Base-by-base conservation (phyloP, 2,797 vertebrate species). In the Diceros bicornis region DNA sequence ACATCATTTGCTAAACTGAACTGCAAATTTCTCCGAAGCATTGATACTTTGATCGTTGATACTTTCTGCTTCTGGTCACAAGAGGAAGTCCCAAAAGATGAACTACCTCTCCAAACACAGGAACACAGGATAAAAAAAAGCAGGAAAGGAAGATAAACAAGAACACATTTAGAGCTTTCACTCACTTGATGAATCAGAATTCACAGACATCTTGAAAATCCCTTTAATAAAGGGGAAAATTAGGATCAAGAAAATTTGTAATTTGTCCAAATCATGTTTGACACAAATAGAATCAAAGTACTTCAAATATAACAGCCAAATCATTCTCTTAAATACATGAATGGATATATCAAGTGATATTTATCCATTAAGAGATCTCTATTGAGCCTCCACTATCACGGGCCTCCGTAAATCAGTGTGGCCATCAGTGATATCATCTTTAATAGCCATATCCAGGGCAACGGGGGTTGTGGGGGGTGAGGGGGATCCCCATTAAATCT, bases 191-290 rank as follows among this genome's bases (percentile, higher is more conserved):
- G 41, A 94, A 79, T 91, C 32, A 47, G 37, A 84, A 84, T 96
- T 72, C 50, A 68, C 25, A 96, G 94, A 81, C 5, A 17, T 55
- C 50, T 81, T 93, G 10, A 88, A 50, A 83, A 55, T 75, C 25
- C 5, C 44, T 95, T 91, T 88, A 97, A 61, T 57, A 84, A 94
- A 78, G 20, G 8, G 44, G 9, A 91, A 77, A 77, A 68, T 61
- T 44, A 47, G 10, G 1, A 57, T 59, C 7, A 21, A 89, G 52
- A 94, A 94, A 92, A 95, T 57, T 32, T 91, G 12, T 72, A 52
- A 97, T 91, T 91, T 91, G 75, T 18, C 25, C 64, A 95, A 90
- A 72, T 93, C n/a, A 25, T 52, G 41, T 94, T 90, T 91, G 94
- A 92, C 29, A 92, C 79, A 50, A 81, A 85, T 17, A 69, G 2